A percentile compares a stretch with the other conserved stretches of the same genome.
phyloP scores from a whole-genome alignment of 2,113 vertebrate genomes.

The Chlamydotis undulata region DNA sequence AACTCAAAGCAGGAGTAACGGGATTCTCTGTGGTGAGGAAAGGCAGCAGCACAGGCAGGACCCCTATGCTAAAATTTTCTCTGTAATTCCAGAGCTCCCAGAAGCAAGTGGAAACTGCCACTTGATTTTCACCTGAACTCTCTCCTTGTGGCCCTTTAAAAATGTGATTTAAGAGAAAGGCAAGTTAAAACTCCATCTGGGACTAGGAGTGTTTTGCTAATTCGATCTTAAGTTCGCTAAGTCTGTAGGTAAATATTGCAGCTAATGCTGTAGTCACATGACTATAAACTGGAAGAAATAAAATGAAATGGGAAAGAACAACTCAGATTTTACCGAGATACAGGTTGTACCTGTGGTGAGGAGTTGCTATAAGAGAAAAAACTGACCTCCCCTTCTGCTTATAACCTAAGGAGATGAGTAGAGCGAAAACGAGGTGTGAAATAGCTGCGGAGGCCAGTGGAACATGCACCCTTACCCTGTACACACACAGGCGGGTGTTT shows the following conservation, averaged over 20 bases:
- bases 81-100: not conserved
- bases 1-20: not conserved
- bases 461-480: not conserved
- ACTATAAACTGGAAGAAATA: not conserved
- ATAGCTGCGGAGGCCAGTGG: not conserved
- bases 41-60: not conserved
- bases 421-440: not conserved
- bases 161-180: not conserved
- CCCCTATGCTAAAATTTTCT: not conserved
- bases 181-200: not conserved
- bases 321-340: not conserved
- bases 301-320: not conserved
- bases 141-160: not conserved
- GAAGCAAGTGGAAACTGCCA: not conserved
- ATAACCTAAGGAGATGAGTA: not conserved
- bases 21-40: not conserved
- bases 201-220: not conserved
- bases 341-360: not conserved
- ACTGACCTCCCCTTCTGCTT: not conserved
- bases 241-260: not conserved
- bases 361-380: not conserved
- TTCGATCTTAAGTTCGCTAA: not conserved
- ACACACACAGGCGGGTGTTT: not conserved
- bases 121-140: not conserved
- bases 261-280: not conserved